phyloP scores from a whole-genome alignment of 2,888 invertebrate species.

The Latrodectus elegans region DNA sequence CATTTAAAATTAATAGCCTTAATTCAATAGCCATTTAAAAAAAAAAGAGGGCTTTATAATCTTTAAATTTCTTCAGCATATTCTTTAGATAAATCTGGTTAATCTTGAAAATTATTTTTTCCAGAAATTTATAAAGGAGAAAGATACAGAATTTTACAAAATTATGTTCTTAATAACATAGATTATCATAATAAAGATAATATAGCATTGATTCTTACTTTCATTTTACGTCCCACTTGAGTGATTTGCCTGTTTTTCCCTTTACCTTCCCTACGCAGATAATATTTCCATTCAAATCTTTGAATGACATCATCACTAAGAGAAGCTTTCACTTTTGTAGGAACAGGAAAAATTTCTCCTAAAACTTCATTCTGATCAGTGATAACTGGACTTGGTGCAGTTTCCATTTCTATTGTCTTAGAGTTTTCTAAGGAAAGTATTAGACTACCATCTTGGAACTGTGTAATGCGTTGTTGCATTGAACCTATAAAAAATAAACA shows the following conservation, averaged over 20 bases:
- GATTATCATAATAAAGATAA: too few species aligned
- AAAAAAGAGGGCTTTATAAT: too few species aligned
- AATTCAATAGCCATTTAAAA: too few species aligned
- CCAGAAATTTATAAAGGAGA: too few species aligned
- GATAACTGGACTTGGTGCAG: conserved; percentile 70
- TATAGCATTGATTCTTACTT: conserved; percentile 35
- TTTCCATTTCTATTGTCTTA: conserved; percentile 70
- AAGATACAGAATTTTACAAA: too few species aligned
- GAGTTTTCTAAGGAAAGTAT: conserved; percentile 63
- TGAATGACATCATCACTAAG: conserved; percentile 73
- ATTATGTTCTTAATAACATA: too few species aligned
- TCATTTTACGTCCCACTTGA: conserved; percentile 70
- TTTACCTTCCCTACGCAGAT: conserved; percentile 73
- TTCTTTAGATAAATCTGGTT: too few species aligned
- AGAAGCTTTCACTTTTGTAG: conserved; percentile 67
- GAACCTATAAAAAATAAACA: conserved; percentile 28
- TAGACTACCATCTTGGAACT: conserved; percentile 66
- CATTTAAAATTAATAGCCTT: too few species aligned
- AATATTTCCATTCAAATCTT: conserved; percentile 76
- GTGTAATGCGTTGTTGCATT: conserved; percentile 66
- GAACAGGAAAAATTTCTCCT: conserved; percentile 71
- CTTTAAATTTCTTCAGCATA: too few species aligned
- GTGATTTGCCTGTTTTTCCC: conserved; percentile 67
- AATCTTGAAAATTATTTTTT: too few species aligned
- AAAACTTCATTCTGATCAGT: conserved; percentile 69